Evolutionary conservation across 2,888 invertebrate genomes (phyloP).

Genomic region (Axea sp.): DNA sequence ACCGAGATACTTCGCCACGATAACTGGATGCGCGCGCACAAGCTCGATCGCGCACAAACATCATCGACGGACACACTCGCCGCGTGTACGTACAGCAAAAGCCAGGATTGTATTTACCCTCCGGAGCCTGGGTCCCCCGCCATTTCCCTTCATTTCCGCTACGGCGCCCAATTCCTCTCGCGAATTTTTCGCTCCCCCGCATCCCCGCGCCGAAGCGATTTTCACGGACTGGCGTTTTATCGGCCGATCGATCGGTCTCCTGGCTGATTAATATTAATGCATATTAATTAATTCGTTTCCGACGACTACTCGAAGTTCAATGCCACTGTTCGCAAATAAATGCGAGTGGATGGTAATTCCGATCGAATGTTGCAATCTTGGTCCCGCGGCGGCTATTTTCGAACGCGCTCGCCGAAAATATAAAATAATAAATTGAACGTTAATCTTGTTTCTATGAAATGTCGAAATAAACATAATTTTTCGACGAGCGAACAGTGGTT

Average conservation of each 20-base stretch:
- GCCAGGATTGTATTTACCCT: conserved; percentile 53
- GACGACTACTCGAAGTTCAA: conserved; percentile 29
- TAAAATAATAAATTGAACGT: conserved; percentile 26
- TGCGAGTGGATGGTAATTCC: not conserved
- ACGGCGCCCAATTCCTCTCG: conserved; percentile 4
- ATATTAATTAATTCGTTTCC: conserved; percentile 18
- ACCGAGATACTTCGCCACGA: conserved; percentile 35
- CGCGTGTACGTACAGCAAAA: conserved; percentile 15
- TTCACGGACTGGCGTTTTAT: no score
- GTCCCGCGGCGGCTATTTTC: conserved; percentile 22
- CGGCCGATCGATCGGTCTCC: no score
- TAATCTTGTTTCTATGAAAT: conserved; percentile 19
- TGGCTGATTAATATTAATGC: not conserved
- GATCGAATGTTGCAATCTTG: conserved; percentile 25
- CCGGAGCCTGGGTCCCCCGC: conserved; percentile 37
- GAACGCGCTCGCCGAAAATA: conserved; percentile 6
- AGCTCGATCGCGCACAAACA: conserved; percentile 52
- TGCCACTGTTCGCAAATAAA: conserved; percentile 29
- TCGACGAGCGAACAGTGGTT: no score
- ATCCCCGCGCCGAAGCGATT: not conserved
- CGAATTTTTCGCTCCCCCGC: no score
- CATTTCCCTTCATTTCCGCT: conserved; percentile 14
- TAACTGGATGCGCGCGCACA: conserved; percentile 62
- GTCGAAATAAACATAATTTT: conserved; percentile 1
- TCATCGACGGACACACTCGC: conserved; percentile 30